Evolutionary conservation across 2,113 vertebrate species (phyloP).

Genomic region (Gavia stellata): DNA sequence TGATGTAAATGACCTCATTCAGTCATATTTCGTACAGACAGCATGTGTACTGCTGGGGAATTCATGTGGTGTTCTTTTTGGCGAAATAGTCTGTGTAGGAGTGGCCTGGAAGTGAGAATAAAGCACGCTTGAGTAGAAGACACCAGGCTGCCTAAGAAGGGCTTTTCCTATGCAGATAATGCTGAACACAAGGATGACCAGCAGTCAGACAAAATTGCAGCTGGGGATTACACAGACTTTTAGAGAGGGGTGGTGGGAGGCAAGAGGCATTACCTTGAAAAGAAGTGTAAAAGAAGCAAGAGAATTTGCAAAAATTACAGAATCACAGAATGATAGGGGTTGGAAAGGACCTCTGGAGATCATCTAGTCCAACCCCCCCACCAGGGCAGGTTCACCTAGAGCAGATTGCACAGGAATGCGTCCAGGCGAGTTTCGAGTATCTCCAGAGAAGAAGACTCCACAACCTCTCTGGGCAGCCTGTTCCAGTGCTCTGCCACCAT

Average conservation of each 20-base stretch:
- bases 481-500: no score
- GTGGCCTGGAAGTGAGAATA: background rate
- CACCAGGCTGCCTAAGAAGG: background rate
- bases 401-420: no score
- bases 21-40: background rate
- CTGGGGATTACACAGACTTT: background rate
- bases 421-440: no score
- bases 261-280: background rate
- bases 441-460: no score
- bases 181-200: background rate
- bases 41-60: background rate
- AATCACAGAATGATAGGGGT: no score
- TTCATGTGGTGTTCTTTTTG: background rate
- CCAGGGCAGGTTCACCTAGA: no score
- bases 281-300: background rate
- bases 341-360: no score
- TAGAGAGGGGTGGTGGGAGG: accelerated
- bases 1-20: background rate
- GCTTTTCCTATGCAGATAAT: background rate
- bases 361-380: no score
- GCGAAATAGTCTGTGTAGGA: background rate
- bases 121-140: background rate
- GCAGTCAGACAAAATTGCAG: background rate
- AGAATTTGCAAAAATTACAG: background rate
- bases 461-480: no score